These are phyloP conservation scores for Torymus tubicola DNA, from an alignment of 2,888 invertebrate genomes.

Conservation along the genomic window DNA sequence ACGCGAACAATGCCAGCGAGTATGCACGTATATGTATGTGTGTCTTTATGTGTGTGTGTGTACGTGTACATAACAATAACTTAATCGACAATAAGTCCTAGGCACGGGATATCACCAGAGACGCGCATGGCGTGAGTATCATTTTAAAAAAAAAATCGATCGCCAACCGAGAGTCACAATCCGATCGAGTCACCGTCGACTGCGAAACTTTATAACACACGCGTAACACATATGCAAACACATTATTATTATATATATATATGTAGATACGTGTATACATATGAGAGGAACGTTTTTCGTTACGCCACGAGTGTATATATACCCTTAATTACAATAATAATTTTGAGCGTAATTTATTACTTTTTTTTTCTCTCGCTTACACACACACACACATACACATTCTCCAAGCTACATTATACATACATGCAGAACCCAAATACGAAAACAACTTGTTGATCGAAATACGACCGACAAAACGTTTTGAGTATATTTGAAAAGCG, in stretches of 20 bases:
- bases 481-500: slow-evolving; percentile 14
- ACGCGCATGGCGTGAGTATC: slow-evolving; percentile 13
- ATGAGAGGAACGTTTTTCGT: too few relatives aligned
- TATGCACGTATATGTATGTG: too few relatives aligned
- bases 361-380: background rate
- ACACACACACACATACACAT: background rate
- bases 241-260: too few relatives aligned
- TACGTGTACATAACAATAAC: slow-evolving; percentile 18
- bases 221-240: too few relatives aligned
- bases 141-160: slow-evolving; percentile 34
- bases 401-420: too few relatives aligned
- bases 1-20: slow-evolving; percentile 13
- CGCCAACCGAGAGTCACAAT: slow-evolving; percentile 3
- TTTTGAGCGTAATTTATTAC: slow-evolving; percentile 19
- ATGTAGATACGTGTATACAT: too few relatives aligned
- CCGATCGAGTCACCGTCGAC: background rate
- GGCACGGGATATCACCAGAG: slow-evolving; percentile 44
- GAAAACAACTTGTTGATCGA: slow-evolving; percentile 31
- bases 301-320: too few relatives aligned
- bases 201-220: background rate
- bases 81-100: slow-evolving; percentile 44
- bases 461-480: background rate
- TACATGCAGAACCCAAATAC: background rate
- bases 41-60: background rate
- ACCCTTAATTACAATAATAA: slow-evolving; percentile 9